phyloP scores from a whole-genome alignment of 2,113 vertebrate species.

The Martes martes region DNA sequence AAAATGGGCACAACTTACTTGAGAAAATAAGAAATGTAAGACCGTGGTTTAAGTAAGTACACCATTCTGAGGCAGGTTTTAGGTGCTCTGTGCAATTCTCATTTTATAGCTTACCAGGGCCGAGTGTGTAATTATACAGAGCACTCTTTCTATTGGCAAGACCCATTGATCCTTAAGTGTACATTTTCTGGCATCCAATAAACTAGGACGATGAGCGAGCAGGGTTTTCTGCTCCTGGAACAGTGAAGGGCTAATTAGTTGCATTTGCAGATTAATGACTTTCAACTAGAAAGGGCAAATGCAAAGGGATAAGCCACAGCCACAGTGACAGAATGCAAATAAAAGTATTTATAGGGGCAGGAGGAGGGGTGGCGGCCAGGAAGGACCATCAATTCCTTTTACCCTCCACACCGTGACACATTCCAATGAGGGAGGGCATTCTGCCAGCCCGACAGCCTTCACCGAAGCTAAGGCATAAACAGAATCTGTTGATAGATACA shows the following conservation, averaged over 20 bases:
- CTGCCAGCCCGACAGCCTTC: slow-evolving; percentile 43
- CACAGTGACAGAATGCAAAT: slow-evolving; percentile 53
- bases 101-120: slow-evolving; percentile 42
- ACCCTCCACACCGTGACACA: slow-evolving; percentile 40
- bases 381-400: slow-evolving; percentile 66
- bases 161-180: slow-evolving; percentile 63
- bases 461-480: slow-evolving; percentile 25
- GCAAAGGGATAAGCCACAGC: slow-evolving; percentile 51
- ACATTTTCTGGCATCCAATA: slow-evolving; percentile 55
- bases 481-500: slow-evolving; percentile 29
- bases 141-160: slow-evolving; percentile 38
- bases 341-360: slow-evolving; percentile 74
- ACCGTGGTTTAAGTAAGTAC: neutral
- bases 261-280: slow-evolving; percentile 71
- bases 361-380: slow-evolving; percentile 37
- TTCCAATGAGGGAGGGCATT: slow-evolving; percentile 29
- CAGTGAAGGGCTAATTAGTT: slow-evolving; percentile 68
- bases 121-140: slow-evolving; percentile 50
- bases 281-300: slow-evolving; percentile 60
- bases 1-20: slow-evolving; percentile 5
- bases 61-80: neutral
- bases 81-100: neutral
- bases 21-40: slow-evolving; percentile 60
- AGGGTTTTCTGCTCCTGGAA: slow-evolving; percentile 60
- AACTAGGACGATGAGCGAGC: neutral